Evolutionary conservation across 2,113 vertebrate species (phyloP), one percentile per base, ranked within the genome.

Genomic region (Epinephelus lanceolatus): DNA sequence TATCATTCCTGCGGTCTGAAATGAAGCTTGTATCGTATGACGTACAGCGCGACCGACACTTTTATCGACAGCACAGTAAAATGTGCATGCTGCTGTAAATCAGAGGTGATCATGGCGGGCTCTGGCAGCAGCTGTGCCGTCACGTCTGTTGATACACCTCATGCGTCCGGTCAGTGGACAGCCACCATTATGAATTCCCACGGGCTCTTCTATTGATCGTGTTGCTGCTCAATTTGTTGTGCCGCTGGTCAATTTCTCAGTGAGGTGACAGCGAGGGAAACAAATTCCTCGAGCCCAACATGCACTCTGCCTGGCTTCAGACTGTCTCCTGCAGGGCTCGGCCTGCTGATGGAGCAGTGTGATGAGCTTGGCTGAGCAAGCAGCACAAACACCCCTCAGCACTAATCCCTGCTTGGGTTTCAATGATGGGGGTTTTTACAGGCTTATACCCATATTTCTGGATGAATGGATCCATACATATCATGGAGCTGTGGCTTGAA

Each of bases 301-400:
- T 25, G 3, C 71, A 55, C 83, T 53, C 25, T 12, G 69, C 71
- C 9, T 5, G 7, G 56, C 63, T 37, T 33, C 67, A 5, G 61
- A 14, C 25, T 4, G 78, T 18, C 81, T 72, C 85, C 69, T 68
- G 71, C 19, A 37, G 75, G 61, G 72, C 59, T 57, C 15, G 21
- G 84, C 61, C 74, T 76, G 85, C 85, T 87, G 80, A 86, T 80
- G n/a, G 80, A 72, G 86, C 80, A 71, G 23, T 27, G 81, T 2
- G 85, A 76, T 53, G 62, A 80, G 83, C 76, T 75, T 33, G 72
- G 71, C 71, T 83, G 67, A 85, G 82, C 74, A 81, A 49, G 76
- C 82, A 61, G 76, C 76, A 74, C 79, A 80, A 83, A 87, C 70
- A 66, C 23, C 82, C 80, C 63, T 72, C 57, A 6, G 14, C 82